Percentiles rank a stretch among this genome's conserved stretches.
Conservation (phyloP, 2,888 invertebrate species). For the Tolmerus cingulatus region DNA sequence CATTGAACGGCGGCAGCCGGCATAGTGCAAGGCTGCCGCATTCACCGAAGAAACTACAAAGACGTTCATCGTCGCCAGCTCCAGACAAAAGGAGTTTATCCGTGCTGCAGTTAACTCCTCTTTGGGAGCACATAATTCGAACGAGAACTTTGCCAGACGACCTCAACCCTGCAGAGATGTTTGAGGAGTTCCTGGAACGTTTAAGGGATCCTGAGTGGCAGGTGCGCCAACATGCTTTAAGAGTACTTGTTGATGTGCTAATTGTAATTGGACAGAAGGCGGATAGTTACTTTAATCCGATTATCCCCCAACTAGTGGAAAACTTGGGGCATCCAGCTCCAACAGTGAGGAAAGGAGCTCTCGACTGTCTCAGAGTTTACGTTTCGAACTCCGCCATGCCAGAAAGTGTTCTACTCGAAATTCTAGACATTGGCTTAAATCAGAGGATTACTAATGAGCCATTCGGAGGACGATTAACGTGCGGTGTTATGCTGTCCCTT, state of each 20-base stretch:
- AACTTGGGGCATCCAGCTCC: conserved; percentile 84
- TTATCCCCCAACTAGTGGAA: conserved; percentile 75
- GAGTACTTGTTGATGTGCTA: conserved; percentile 80
- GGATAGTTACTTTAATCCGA: conserved; percentile 71
- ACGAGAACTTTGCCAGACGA: conserved; percentile 76
- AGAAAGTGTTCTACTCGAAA: conserved; percentile 72
- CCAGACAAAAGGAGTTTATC: conserved; percentile 47
- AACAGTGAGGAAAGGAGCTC: conserved; percentile 80
- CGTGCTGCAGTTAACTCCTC: conserved; percentile 71
- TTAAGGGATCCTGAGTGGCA: conserved; percentile 83
- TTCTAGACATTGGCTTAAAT: conserved; percentile 73
- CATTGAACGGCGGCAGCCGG: conserved; percentile 26
- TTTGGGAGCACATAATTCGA: conserved; percentile 83
- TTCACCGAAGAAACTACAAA: conserved; percentile 31
- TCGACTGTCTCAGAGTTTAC: conserved; percentile 79
- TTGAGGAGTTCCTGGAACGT: conserved; percentile 75
- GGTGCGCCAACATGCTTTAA: conserved; percentile 81
- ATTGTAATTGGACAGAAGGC: conserved; percentile 76
- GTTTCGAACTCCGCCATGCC: conserved; percentile 73
- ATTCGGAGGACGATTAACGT: conserved; percentile 68
- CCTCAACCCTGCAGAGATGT: conserved; percentile 72
- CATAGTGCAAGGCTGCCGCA: conserved; percentile 26
- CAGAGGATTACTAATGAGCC: conserved; percentile 64
- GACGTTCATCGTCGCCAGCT: background rate
- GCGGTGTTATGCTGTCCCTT: conserved; percentile 72